Base-by-base conservation (phyloP, 2,797 vertebrate species). In the Craterocephalus amniculus region DNA sequence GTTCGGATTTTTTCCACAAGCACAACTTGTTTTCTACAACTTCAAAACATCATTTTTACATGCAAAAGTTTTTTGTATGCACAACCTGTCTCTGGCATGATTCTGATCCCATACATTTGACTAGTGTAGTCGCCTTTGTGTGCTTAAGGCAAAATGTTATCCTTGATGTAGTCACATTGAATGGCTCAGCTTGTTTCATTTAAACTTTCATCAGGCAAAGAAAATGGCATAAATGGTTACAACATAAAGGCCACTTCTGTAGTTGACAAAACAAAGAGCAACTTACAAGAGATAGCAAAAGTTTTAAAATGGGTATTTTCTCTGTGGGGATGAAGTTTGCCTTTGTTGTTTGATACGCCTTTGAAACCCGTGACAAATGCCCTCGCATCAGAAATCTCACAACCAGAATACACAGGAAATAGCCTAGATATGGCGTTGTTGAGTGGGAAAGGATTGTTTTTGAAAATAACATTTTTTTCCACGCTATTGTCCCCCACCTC, bases 361-460 rank as follows among this genome's bases (percentile, higher is more conserved):
- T 90, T 93, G 88, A 88, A 90, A 92, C 81, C 93, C 89, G 75
- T 94, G 93, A 94, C 94, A 92, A 94, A 94, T 95, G 89, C 92
- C 85, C 91, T 90, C 85, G 86, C 91, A 93, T 94, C 93, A 90
- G 90, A 94, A 93, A 93, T 93, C 92, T 94, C 93, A 92, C 92
- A 93, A 94, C 83, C 89, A 91, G 91, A 91, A 93, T 91, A 91
- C 92, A 93, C 90, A 93, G 94, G 92, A 94, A 95, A 95, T 94
- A 92, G 90, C 87, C 89, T 87, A 74, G 93, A 94, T 92, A 90
- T 89, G 86, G 87, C 83, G 73, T 89, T 89, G 90, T 87, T 86
- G 89, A 91, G 89, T 92, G 84, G 88, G 87, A 79, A 90, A 90
- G 85, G 84, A 92, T 92, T 92, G 89, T 93, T 93, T 92, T 91